A percentile compares a stretch with the other conserved stretches of the same genome.
Evolutionary conservation across 2,113 vertebrate species (phyloP).

Genomic region (Girardinichthys multiradiatus): DNA sequence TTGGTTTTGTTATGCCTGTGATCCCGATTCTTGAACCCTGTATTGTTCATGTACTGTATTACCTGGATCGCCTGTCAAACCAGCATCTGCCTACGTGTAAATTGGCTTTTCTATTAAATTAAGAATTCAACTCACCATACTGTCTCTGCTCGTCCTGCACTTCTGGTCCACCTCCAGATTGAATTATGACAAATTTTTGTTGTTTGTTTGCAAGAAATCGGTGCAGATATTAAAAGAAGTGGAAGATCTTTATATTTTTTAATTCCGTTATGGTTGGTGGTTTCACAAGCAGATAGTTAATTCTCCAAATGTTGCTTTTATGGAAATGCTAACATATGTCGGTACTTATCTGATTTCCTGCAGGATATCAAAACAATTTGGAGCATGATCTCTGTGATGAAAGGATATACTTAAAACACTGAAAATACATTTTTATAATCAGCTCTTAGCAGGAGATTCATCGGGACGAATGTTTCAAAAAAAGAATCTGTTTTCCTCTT

Average conservation of each 20-base stretch:
- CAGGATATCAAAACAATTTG: slow-evolving; percentile 75
- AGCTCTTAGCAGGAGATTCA: slow-evolving; percentile 34
- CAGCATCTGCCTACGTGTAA: too few relatives aligned
- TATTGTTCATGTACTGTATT: too few relatives aligned
- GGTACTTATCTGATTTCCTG: slow-evolving; percentile 72
- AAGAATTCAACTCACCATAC: too few relatives aligned
- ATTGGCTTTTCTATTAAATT: too few relatives aligned
- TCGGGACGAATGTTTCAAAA: slow-evolving; percentile 49
- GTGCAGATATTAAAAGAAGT: slow-evolving; percentile 37
- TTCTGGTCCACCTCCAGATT: too few relatives aligned
- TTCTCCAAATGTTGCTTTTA: slow-evolving; percentile 74
- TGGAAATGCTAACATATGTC: slow-evolving; percentile 76
- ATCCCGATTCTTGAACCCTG: too few relatives aligned
- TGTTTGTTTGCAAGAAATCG: slow-evolving; percentile 1
- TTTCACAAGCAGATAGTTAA: slow-evolving; percentile 65
- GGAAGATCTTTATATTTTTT: slow-evolving; percentile 42
- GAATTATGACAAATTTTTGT: too few relatives aligned
- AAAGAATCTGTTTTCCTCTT: background rate
- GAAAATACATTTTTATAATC: slow-evolving; percentile 60
- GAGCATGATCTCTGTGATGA: slow-evolving; percentile 58
- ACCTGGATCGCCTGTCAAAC: too few relatives aligned
- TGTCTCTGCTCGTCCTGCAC: too few relatives aligned
- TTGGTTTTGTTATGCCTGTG: too few relatives aligned
- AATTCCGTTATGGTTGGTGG: slow-evolving; percentile 41
- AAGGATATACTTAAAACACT: slow-evolving; percentile 55